Percentiles rank a stretch among this genome's conserved stretches.
Conservation (phyloP, 1,140 invertebrate species). For the Lepidotrigona ventralis region DNA sequence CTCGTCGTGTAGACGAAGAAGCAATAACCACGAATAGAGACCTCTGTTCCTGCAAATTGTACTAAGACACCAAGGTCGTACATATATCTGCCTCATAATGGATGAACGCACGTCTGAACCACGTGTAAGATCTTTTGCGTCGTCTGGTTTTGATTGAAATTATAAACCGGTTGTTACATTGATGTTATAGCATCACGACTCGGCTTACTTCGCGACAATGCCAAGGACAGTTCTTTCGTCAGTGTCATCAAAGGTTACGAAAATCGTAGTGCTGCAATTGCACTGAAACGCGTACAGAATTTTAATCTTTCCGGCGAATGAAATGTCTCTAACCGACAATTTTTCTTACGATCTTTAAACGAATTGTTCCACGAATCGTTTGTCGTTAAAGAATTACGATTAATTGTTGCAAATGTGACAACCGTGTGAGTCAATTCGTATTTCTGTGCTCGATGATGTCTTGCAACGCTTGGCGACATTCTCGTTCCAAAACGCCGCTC, state of each 20-base stretch:
- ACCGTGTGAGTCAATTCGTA: slow-evolving; percentile 3
- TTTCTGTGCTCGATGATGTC: slow-evolving; percentile 34
- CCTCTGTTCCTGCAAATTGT: slow-evolving; percentile 43
- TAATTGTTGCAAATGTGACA: not conserved
- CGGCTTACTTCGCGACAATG: not conserved
- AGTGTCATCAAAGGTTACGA: not conserved
- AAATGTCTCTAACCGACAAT: not conserved
- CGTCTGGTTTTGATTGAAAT: slow-evolving; percentile 56
- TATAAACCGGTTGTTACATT: slow-evolving; percentile 54
- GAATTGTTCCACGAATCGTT: not conserved
- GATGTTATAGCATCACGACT: slow-evolving; percentile 1
- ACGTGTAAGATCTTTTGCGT: slow-evolving; percentile 56
- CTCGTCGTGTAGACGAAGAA: slow-evolving; percentile 38
- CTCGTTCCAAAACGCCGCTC: slow-evolving; percentile 74
- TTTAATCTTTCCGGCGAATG: not conserved
- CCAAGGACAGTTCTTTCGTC: not conserved
- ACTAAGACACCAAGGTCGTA: slow-evolving; percentile 52
- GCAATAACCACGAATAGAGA: slow-evolving; percentile 37
- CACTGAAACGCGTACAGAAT: not conserved
- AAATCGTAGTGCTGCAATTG: not conserved
- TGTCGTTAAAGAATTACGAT: slow-evolving; percentile 17
- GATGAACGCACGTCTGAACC: slow-evolving; percentile 43
- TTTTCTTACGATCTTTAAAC: not conserved
- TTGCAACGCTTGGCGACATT: slow-evolving; percentile 45
- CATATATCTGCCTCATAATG: slow-evolving; percentile 39